Conservation (phyloP, 2,888 invertebrate genomes). For the Ophion obscuratus region DNA sequence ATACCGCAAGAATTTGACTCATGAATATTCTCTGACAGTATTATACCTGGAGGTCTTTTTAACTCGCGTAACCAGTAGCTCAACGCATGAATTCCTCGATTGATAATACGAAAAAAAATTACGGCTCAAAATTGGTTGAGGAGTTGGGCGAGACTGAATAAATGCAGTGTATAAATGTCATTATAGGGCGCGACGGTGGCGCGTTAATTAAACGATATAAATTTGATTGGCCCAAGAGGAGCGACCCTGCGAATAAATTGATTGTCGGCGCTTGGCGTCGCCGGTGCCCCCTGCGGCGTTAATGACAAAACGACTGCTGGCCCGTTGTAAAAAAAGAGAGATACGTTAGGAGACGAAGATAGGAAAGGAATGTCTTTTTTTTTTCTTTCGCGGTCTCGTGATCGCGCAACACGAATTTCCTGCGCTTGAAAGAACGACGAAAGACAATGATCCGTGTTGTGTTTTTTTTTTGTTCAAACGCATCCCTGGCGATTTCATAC, state of each 20-base stretch:
- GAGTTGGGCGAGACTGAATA: conserved; percentile 9
- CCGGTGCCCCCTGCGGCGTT: conserved; percentile 49
- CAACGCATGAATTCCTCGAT: conserved; percentile 11
- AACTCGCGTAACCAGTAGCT: neutral
- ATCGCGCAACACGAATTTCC: too few relatives aligned
- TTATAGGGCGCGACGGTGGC: conserved; percentile 42
- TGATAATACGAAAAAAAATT: conserved; percentile 10
- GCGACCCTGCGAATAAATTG: conserved; percentile 38
- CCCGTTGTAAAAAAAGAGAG: conserved; percentile 18
- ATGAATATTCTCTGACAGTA: too few relatives aligned
- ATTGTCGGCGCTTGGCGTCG: conserved; percentile 35
- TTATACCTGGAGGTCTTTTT: neutral
- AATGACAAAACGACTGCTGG: conserved; percentile 55
- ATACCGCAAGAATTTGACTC: too few relatives aligned
- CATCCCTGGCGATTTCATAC: too few relatives aligned
- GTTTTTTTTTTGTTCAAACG: too few relatives aligned
- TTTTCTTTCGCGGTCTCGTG: neutral
- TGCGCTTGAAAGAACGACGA: too few relatives aligned
- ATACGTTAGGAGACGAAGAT: conserved; percentile 8
- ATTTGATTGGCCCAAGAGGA: conserved; percentile 22
- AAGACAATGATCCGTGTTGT: too few relatives aligned
- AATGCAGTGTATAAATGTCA: conserved; percentile 3
- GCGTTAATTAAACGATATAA: conserved; percentile 61
- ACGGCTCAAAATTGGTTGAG: conserved; percentile 46
- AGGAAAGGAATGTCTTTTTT: neutral